Conservation (phyloP, 2,113 vertebrate genomes). For the Elgaria multicarinata region DNA sequence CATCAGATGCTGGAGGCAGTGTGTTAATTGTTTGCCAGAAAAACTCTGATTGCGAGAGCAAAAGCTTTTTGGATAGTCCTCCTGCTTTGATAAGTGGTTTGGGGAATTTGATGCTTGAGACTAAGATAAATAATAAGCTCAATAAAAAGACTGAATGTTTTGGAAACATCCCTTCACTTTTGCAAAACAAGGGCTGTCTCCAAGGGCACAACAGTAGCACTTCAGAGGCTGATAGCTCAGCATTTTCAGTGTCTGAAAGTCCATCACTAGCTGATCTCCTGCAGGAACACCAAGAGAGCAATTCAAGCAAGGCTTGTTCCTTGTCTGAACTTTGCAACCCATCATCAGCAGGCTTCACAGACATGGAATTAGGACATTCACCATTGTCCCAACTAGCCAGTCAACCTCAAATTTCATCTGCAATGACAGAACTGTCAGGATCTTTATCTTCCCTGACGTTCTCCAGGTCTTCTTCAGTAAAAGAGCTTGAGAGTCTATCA, state of each 20-base stretch:
- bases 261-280: conserved; percentile 88
- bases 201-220: conserved; percentile 50
- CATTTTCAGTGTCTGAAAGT: conserved; percentile 70
- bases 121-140: conserved; percentile 50
- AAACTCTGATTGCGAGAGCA: conserved; percentile 43
- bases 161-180: conserved; percentile 70
- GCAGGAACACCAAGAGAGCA: conserved; percentile 82
- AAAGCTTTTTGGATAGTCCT: conserved; percentile 59
- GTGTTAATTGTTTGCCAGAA: conserved; percentile 51
- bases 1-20: conserved; percentile 48
- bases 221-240: conserved; percentile 53
- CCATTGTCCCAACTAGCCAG: conserved; percentile 73
- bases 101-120: conserved; percentile 73
- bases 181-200: conserved; percentile 48
- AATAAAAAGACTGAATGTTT: conserved; percentile 64
- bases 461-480: conserved; percentile 68
- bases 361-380: conserved; percentile 65
- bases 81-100: conserved; percentile 73
- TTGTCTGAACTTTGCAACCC: conserved; percentile 71
- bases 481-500: conserved; percentile 75
- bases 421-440: conserved; percentile 75
- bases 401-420: conserved; percentile 65
- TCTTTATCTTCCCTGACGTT: conserved; percentile 81
- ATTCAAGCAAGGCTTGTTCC: conserved; percentile 63
- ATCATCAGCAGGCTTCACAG: conserved; percentile 51